Evolutionary conservation across 1,140 invertebrate species (phyloP), one percentile per base, ranked within the genome.

Genomic region (Drosophila elegans): DNA sequence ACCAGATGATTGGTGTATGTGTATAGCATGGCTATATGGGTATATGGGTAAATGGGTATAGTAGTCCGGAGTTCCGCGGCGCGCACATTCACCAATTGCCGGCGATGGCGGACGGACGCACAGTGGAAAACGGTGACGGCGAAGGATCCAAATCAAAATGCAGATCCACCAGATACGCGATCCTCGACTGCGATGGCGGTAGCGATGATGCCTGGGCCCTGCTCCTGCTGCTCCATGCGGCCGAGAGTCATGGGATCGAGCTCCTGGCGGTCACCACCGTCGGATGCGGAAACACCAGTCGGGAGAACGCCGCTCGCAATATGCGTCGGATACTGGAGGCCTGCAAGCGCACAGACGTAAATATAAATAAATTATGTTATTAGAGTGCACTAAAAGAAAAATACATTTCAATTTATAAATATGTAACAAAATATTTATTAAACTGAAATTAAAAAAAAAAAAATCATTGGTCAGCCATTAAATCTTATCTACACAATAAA

Each of bases 191-290:
- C 39, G 95, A 96, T 89, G 93, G 94, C 21, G 95, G 95, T 0
- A 93, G 93, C 13, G 95, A 96, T 79, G 95, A 96, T 93, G 95
- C 95, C 16, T 93, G 95, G 78, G 95, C 95, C 0, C 75, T 96
- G 5, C 83, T 95, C 12, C 75, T 95, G 64, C 79, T 95, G 2
- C 81, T 95, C 1, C 91, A 93, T 13, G 94, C 94, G 3, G 94
- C 95, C 46, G 84, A 93, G 60, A 61, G 86, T 2, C 55, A 74
- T 4, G 74, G 91, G 89, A 48, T 93, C 74, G 91, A 94, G 64
- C 91, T 96, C 5, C 89, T 95, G 60, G 95, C 93, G 0, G 93
- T 96, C 3, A 95, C 95, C 10, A 80, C 77, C 1, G 95, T 94
- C 73, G 94, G 95, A 3, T 91, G 93, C 55, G 96, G 95, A 3